Evolutionary conservation across 2,113 vertebrate species (phyloP), one percentile per base, ranked within the genome.

Genomic region (Amphiprion percula): DNA sequence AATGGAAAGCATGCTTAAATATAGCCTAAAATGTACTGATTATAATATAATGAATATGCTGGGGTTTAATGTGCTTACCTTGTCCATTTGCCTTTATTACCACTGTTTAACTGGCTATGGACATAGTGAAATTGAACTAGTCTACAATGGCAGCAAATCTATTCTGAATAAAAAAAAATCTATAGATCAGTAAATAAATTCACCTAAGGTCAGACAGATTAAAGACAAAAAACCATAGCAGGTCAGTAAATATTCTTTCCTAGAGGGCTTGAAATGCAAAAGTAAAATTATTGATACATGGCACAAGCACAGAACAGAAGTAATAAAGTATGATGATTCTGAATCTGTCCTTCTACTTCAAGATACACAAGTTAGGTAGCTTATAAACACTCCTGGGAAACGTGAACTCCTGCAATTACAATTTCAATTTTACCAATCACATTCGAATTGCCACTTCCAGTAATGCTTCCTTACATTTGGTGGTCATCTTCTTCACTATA

Each of bases 1-100:
- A 81, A 85, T 56, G 46, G 74, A 76, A 73, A 59, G 54, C 69
- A 72, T 66, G 79, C 82, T 79, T 88, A 87, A 83, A 87, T 79
- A 86, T 87, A 87, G 74, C 77, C 55, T 37, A 52, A 87, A 85
- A 74, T 70, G 49, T 33, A 68, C 64, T 59, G n/a, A 86, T 87
- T 81, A 74, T 56, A 80, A 69, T 60, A 67, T 78, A 72, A 62
- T 83, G 60, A 87, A 65, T 79, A 68, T 71, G 39, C 75, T 60
- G 17, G 14, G 30, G 41, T 41, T 73, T 89, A 78, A 80, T 85
- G 55, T 52, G 54, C 59, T 67, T 55, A 52, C 14, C 30, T 39
- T 50, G 33, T 73, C 26, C 47, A 19, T 66, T 74, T 67, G 17
- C 17, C 10, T 80, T 80, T 33, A 50, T n/a, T 70, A 37, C 7